These are phyloP conservation scores for Chiloscyllium plagiosum DNA, from an alignment of 2,113 vertebrate species.

Conservation along the genomic window DNA sequence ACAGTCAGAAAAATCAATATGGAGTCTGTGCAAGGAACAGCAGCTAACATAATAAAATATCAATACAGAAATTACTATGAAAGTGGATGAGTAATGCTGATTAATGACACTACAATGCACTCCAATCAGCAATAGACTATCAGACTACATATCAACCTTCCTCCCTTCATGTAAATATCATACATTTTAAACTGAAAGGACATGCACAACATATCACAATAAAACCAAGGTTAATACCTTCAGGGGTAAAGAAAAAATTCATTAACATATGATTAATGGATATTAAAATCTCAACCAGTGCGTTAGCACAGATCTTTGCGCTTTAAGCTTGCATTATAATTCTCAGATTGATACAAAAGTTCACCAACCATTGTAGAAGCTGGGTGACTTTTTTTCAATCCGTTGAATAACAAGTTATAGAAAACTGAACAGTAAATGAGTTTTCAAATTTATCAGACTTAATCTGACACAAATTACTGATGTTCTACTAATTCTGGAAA, in stretches of 20 bases:
- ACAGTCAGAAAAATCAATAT: slow-evolving; percentile 33
- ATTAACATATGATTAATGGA: not conserved
- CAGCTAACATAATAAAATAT: slow-evolving; percentile 20
- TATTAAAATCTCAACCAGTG: not conserved
- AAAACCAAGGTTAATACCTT: not conserved
- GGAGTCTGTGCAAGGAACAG: slow-evolving; percentile 3
- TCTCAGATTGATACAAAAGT: not conserved
- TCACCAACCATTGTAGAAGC: not conserved
- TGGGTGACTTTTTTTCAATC: not conserved
- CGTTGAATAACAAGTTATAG: not conserved
- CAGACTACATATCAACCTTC: not conserved
- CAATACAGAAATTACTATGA: slow-evolving; percentile 27
- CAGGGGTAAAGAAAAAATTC: not conserved
- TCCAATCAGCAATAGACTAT: not conserved
- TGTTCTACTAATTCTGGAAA: not conserved
- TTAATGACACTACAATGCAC: not conserved
- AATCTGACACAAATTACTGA: not conserved
- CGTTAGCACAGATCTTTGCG: not conserved
- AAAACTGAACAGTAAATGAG: not conserved
- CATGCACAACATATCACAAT: not conserved
- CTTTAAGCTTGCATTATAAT: not conserved
- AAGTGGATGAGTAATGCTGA: slow-evolving; percentile 26
- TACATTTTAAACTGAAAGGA: not conserved
- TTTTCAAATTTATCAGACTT: not conserved
- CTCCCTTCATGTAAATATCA: not conserved